These are phyloP conservation scores for Gallinago jamesoni DNA, from an alignment of 2,113 vertebrate genomes.

Conservation along the genomic window DNA sequence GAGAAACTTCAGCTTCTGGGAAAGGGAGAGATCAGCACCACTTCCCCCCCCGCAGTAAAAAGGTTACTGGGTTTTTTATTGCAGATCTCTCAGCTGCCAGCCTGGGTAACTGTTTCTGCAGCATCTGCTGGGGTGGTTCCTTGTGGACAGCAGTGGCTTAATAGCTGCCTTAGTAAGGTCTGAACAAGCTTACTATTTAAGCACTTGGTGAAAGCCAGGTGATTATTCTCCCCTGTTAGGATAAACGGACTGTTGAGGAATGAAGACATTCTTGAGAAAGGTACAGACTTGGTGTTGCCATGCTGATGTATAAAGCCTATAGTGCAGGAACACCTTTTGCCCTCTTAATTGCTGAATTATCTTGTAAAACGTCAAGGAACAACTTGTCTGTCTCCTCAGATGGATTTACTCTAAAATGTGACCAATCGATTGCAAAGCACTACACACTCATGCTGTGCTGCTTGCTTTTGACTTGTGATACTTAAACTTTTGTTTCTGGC, in stretches of 20 bases:
- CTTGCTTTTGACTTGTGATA: background rate
- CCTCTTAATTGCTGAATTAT: background rate
- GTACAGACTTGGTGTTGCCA: background rate
- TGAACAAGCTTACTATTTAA: background rate
- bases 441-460: background rate
- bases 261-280: background rate
- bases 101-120: background rate
- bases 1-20: background rate
- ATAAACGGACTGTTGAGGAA: background rate
- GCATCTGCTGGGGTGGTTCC: background rate
- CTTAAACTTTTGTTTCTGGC: background rate
- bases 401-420: background rate
- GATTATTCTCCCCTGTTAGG: background rate
- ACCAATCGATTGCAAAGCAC: background rate
- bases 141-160: background rate
- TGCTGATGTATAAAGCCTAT: background rate
- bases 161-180: background rate
- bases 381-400: background rate
- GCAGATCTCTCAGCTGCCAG: background rate
- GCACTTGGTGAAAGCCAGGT: background rate
- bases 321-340: background rate
- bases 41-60: background rate
- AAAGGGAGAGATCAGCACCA: background rate
- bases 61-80: background rate
- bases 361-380: background rate